A percentile compares a stretch with the other conserved stretches of the same genome.
phyloP scores from a whole-genome alignment of 1,140 invertebrate genomes.

The Leguminivora glycinivorella region DNA sequence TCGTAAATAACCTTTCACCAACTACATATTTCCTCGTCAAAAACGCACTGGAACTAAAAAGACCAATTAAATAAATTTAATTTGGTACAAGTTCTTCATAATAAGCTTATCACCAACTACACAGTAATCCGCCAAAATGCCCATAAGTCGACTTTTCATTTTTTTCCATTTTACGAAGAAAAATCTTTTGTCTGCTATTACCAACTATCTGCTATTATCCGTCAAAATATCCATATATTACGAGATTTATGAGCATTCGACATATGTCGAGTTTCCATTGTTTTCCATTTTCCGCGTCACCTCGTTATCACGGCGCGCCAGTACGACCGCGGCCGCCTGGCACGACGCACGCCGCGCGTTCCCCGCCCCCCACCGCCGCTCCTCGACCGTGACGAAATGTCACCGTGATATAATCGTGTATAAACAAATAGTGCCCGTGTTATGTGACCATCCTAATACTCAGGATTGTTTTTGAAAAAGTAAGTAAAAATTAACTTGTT shows the following conservation, averaged over 20 bases:
- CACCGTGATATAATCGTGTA: constrained; percentile 52
- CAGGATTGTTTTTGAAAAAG: constrained; percentile 59
- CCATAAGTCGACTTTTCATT: too few relatives aligned
- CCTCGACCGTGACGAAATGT: constrained; percentile 45
- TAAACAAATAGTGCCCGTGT: constrained; percentile 41
- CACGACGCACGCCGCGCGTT: constrained; percentile 49
- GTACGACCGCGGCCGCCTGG: constrained; percentile 51
- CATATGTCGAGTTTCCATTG: constrained; percentile 57
- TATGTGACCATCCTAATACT: constrained; percentile 61
- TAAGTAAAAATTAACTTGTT: constrained; percentile 50
- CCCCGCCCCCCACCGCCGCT: constrained; percentile 38
- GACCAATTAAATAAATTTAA: too few relatives aligned
- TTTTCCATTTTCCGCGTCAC: constrained; percentile 67
- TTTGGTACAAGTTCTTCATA: too few relatives aligned
- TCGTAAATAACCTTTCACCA: too few relatives aligned
- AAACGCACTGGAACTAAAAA: too few relatives aligned
- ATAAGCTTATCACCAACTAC: too few relatives aligned
- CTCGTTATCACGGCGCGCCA: constrained; percentile 62
- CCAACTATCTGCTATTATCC: not conserved
- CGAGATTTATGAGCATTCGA: too few relatives aligned
- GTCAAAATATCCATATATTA: constrained; percentile 27
- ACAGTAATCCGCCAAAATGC: too few relatives aligned
- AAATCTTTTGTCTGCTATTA: too few relatives aligned
- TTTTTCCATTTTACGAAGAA: too few relatives aligned
- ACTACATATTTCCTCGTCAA: too few relatives aligned